A percentile compares a stretch with the other conserved stretches of the same genome.
phyloP scores from a whole-genome alignment of 2,797 vertebrate genomes.

The Clarias fuscus region DNA sequence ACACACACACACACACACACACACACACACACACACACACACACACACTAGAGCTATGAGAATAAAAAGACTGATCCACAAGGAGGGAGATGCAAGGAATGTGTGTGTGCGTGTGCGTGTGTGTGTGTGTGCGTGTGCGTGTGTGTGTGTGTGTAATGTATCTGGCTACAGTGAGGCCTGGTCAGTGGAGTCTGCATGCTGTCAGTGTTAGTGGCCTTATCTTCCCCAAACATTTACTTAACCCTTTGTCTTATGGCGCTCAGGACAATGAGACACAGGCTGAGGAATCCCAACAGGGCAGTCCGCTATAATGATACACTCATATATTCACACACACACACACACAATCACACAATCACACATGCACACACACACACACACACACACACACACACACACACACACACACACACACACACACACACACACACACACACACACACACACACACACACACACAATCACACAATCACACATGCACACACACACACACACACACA shows the following conservation, averaged over 20 bases:
- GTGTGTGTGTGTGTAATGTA: constrained; percentile 71
- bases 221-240: constrained; percentile 87
- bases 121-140: constrained; percentile 71
- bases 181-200: constrained; percentile 81
- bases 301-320: constrained; percentile 51
- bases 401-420: constrained; percentile 15
- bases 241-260: constrained; percentile 83
- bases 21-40: neutral
- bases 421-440: constrained; percentile 11
- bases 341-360: too few relatives aligned
- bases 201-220: constrained; percentile 82
- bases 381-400: constrained; percentile 22
- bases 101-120: neutral
- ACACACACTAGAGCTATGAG: constrained; percentile 4
- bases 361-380: neutral
- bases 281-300: constrained; percentile 65
- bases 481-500: neutral
- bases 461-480: too few relatives aligned
- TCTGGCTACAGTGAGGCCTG: constrained; percentile 74
- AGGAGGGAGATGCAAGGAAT: constrained; percentile 34
- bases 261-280: constrained; percentile 75
- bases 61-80: neutral
- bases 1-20: constrained; percentile 21
- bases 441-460: constrained; percentile 31
- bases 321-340: constrained; percentile 38